phyloP scores from a whole-genome alignment of 1,140 invertebrate genomes.

The Cyclargus thomasi region DNA sequence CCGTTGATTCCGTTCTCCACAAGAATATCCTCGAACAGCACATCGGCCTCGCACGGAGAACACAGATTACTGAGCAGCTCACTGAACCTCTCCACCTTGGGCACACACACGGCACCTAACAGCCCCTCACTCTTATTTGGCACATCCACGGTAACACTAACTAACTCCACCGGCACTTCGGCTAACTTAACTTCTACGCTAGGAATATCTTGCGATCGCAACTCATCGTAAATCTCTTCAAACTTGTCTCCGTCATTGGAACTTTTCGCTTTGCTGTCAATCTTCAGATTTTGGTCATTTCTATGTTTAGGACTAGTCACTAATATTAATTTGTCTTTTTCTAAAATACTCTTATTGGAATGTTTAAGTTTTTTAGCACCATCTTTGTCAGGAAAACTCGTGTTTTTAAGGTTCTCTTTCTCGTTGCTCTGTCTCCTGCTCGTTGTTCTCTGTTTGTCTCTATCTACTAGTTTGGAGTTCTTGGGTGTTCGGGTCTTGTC shows the following conservation, averaged over 20 bases:
- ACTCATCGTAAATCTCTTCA: slow-evolving; percentile 60
- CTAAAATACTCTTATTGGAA: slow-evolving; percentile 70
- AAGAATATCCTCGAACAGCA: slow-evolving; percentile 64
- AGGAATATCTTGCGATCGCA: slow-evolving; percentile 41
- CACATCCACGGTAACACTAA: slow-evolving; percentile 54
- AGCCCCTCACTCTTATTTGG: slow-evolving; percentile 62
- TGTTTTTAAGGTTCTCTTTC: slow-evolving; percentile 61
- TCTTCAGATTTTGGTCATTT: slow-evolving; percentile 50
- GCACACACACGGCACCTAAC: slow-evolving; percentile 66
- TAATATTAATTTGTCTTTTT: slow-evolving; percentile 69
- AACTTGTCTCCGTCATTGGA: slow-evolving; percentile 48
- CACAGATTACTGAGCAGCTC: slow-evolving; percentile 69
- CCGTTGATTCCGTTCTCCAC: slow-evolving; percentile 60
- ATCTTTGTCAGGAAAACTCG: slow-evolving; percentile 54
- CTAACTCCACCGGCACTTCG: slow-evolving; percentile 31
- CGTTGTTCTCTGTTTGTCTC: slow-evolving; percentile 52
- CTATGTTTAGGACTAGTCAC: slow-evolving; percentile 59
- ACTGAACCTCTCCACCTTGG: slow-evolving; percentile 70
- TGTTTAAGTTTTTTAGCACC: slow-evolving; percentile 73
- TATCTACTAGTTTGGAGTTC: slow-evolving; percentile 61
- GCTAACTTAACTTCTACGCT: slow-evolving; percentile 20
- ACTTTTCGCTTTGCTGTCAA: slow-evolving; percentile 39
- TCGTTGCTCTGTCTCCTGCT: slow-evolving; percentile 56
- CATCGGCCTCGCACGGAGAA: slow-evolving; percentile 65
- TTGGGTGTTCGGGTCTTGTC: slow-evolving; percentile 55